Conservation (phyloP, 1,140 invertebrate genomes). For the Drosophila varians region DNA sequence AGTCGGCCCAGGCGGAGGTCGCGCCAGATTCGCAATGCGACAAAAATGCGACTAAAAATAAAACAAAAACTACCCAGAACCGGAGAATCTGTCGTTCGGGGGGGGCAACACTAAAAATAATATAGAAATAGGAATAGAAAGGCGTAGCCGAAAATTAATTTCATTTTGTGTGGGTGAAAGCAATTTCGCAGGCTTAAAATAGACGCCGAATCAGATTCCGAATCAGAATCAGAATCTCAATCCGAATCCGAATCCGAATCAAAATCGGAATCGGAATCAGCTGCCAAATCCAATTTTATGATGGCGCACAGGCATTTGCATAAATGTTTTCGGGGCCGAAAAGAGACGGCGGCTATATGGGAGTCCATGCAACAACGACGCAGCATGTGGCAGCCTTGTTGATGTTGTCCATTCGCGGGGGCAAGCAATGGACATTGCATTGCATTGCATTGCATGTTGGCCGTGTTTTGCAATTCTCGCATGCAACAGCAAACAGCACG, state of each 20-base stretch:
- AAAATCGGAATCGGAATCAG: slow-evolving; percentile 44
- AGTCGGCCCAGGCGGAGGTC: slow-evolving; percentile 64
- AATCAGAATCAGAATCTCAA: slow-evolving; percentile 21
- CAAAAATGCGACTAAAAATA: slow-evolving; percentile 79
- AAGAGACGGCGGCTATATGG: slow-evolving; percentile 39
- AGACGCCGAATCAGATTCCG: slow-evolving; percentile 31
- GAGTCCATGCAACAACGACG: slow-evolving; percentile 25
- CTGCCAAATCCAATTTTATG: slow-evolving; percentile 82
- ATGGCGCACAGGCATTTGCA: slow-evolving; percentile 72
- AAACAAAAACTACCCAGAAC: slow-evolving; percentile 48
- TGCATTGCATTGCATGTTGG: slow-evolving; percentile 68
- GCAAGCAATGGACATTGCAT: slow-evolving; percentile 16
- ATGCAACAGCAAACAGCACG: slow-evolving; percentile 76
- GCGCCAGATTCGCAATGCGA: slow-evolving; percentile 73
- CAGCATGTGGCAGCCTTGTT: slow-evolving; percentile 74
- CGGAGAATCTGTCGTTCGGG: slow-evolving; percentile 5
- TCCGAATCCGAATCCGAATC: slow-evolving; percentile 27
- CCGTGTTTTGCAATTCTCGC: slow-evolving; percentile 70
- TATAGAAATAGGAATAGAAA: slow-evolving; percentile 59
- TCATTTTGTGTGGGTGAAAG: slow-evolving; percentile 31
- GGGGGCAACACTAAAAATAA: slow-evolving; percentile 65
- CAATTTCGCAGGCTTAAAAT: slow-evolving; percentile 58
- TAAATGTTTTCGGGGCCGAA: slow-evolving; percentile 50
- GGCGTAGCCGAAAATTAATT: slow-evolving; percentile 59
- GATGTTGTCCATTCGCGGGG: slow-evolving; percentile 49